These are phyloP conservation scores for Melanotus villosus DNA, from an alignment of 2,888 invertebrate species.

Conservation along the genomic window DNA sequence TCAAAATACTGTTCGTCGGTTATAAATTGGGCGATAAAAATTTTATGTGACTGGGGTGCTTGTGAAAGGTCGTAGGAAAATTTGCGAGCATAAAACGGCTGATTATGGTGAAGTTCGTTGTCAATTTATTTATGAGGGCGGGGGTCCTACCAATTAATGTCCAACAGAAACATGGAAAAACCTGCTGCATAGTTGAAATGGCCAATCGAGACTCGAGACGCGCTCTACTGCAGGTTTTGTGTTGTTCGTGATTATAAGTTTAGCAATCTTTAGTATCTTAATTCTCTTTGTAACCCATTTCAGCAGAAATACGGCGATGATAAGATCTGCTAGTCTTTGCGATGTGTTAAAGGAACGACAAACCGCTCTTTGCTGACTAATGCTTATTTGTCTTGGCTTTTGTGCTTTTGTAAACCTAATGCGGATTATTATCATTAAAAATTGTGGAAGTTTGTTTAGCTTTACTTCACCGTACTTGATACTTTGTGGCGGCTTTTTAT, in stretches of 20 bases:
- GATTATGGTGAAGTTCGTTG: background rate
- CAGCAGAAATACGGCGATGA: constrained; percentile 15
- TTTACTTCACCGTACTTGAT: too few species aligned
- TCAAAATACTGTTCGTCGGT: constrained; percentile 17
- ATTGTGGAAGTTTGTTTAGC: background rate
- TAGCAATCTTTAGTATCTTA: constrained; percentile 18
- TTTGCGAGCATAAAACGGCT: background rate
- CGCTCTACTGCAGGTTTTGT: constrained; percentile 1
- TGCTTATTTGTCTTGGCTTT: background rate
- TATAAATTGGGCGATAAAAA: constrained; percentile 19
- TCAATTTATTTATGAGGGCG: background rate
- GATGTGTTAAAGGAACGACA: constrained; percentile 14
- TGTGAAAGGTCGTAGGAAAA: background rate
- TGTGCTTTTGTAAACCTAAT: constrained; percentile 1
- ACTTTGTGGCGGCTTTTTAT: too few species aligned
- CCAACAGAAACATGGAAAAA: background rate
- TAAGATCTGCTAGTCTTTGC: constrained; percentile 17
- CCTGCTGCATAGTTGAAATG: background rate
- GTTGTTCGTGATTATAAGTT: constrained; percentile 15
- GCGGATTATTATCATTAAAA: background rate
- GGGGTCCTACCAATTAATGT: background rate
- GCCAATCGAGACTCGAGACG: too few species aligned
- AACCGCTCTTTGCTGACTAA: constrained; percentile 7
- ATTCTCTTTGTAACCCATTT: constrained; percentile 19
- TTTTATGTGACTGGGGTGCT: constrained; percentile 2